Evolutionary conservation across 2,888 invertebrate species (phyloP), one percentile per base, ranked within the genome.

Genomic region (Nephrotoma appendiculata): DNA sequence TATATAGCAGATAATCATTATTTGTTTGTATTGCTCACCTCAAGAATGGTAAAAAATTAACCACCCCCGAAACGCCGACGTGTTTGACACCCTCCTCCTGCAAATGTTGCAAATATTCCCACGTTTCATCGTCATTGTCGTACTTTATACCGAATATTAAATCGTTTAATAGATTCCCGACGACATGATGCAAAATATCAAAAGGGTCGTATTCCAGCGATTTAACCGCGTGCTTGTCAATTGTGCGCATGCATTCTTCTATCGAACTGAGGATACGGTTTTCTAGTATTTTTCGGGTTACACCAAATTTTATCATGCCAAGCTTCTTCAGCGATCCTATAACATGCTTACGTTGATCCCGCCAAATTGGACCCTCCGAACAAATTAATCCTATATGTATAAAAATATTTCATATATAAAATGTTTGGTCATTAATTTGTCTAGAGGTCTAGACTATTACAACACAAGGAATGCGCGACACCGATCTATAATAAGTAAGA

Each of bases 21-120:
- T 15, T 57, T 57, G 31, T 57, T 6, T 57, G 43, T 83, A 45
- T 15, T 41, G 89, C 89, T 89, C 90, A 96, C 95, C 96, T 94
- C 83, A 97, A 91, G 90, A 95, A 94, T 12, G 98, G 97, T 88
- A 98, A 92, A 91, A 97, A 98, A 91, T 98, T 98, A 2, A 97
- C 93, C 11, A 95, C 94, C 2, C 96, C 97, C 0, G 97, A 95
- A 2, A 98, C 94, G 0, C 97, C 96, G 90, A 98, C 95, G 89
- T 95, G 93, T 90, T 96, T 95, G 86, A 96, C 94, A 0, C 97
- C 97, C 90, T 96, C 96, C 90, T 97, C 96, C 90, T 97, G 96
- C 86, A 96, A 92, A 88, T 94, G 92, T 89, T 95, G 94, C 87
- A 97, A 92, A 94, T 96, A 96, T 87, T 92, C 92, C 96, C 97